phyloP scores from a whole-genome alignment of 2,113 vertebrate species.

The Onychorhynchus coronatus region DNA sequence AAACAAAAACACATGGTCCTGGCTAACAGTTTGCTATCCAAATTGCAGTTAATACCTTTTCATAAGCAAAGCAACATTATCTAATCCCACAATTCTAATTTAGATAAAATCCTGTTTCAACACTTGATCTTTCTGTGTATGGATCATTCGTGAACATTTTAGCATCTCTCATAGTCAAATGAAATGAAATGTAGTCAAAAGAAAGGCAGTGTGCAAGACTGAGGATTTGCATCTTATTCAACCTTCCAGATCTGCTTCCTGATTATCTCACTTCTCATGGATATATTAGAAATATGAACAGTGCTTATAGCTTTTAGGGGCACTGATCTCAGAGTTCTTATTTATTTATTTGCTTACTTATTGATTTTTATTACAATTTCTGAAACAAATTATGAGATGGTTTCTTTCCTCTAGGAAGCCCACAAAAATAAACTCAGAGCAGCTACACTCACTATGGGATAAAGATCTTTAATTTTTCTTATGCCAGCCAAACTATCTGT shows the following conservation, averaged over 20 bases:
- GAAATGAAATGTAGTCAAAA: background rate
- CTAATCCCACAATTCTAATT: background rate
- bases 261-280: background rate
- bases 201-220: background rate
- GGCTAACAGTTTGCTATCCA: background rate
- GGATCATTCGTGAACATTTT: background rate
- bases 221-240: background rate
- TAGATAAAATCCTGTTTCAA: background rate
- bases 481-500: background rate
- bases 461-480: background rate
- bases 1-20: background rate
- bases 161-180: background rate
- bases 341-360: background rate
- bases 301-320: rapidly evolving
- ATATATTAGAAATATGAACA: background rate
- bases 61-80: background rate
- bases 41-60: background rate
- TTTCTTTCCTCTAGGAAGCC: background rate
- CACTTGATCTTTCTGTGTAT: background rate
- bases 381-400: background rate
- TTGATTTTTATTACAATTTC: background rate
- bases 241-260: background rate
- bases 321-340: background rate
- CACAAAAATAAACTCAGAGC: background rate
- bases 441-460: background rate